Evolutionary conservation across 2,888 invertebrate species (phyloP), one percentile per base, ranked within the genome.

Genomic region (Salpingus planirostris): DNA sequence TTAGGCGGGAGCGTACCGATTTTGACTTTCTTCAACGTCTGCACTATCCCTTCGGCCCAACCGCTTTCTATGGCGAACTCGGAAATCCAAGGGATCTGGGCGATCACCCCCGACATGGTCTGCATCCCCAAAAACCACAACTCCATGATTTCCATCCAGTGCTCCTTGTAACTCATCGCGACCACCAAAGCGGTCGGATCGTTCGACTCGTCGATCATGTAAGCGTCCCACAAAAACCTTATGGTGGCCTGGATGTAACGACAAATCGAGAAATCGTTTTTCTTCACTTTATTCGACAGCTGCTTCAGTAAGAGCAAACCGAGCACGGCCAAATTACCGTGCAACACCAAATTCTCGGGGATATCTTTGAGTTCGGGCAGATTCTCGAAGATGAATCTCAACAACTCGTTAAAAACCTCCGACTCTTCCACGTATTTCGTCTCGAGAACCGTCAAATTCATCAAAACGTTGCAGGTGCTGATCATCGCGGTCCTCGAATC

Each of bases 81-180:
- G 0, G 87, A 86, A 40, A 90, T 78, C 90, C 90, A 90, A 2
- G 89, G 87, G 39, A 90, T 76, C 38, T 80, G 73, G 11, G 85
- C 77, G 22, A 91, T 64, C 78, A 53, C 87, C 79, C 48, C 49
- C 6, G 58, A 47, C 73, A 92, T 81, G 1, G 91, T 90, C 61
- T 91, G 91, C 88, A 92, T 89, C 12, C 91, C 91, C 39, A 92
- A 69, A 63, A 90, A 92, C 92, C 92, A 92, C 8, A 92, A 66
- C 55, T 92, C 92, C 59, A 82, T 84, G 36, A 92, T 73, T 60
- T 91, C 90, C 68, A 79, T 78, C 92, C 92, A 92, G 52, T 79
- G 73, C 57, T 85, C 82, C 55, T 89, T 88, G 62, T 92, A 92
- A 2, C 78, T 69, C 69, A 88, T 82, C 1, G 89, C 76, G 0